Base-by-base conservation (phyloP, 2,888 invertebrate genomes). In the Pristionchus fissidentatus region DNA sequence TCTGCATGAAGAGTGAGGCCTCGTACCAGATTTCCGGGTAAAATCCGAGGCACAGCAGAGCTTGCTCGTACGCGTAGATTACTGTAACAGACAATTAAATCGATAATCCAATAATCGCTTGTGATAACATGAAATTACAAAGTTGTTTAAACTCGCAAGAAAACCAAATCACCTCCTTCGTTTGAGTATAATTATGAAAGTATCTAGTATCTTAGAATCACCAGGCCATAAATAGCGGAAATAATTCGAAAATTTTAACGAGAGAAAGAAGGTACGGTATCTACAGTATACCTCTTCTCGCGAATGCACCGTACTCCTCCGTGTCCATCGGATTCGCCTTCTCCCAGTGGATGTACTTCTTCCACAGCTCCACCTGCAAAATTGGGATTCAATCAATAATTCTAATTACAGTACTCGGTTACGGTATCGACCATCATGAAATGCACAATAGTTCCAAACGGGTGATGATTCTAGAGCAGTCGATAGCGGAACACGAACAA, bases 11-110 rank as follows among this genome's bases (percentile, higher is more conserved):
- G 92, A 97, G 96, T 0, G 98, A 97, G 0, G 98, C 98, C 93
- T 99, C 98, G 93, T 97, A 97, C 99, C 99, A 99, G 85, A 99
- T 96, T 88, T 99, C 98, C 0, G 98, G 97, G 93, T 98, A 97
- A 93, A 98, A 98, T 0, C 97, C 97, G 52, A 99, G 94, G 92
- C 98, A 98, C 70, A 99, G 94, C 77, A 99, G 93, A 90, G 98
- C 97, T 93, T 99, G 98, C 92, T 99, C 99, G 87, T 98, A 97
- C 0, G 98, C 98, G 94, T 98, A 99, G 95, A 98, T 97, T 0
- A 99, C 98, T 94, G 91, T 75, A 93, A 52, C 8, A 26, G 41
- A 38, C 7, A n/a, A n/a, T n/a, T n/a, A 49, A 43, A 70, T 70
- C 70, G 41, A 70, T 43, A 70, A 43, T 43, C 43, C 2, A 55